A percentile compares a stretch with the other conserved stretches of the same genome.
These are phyloP conservation scores for Amia ocellicauda DNA, from an alignment of 2,113 vertebrate genomes.

Conservation along the genomic window DNA sequence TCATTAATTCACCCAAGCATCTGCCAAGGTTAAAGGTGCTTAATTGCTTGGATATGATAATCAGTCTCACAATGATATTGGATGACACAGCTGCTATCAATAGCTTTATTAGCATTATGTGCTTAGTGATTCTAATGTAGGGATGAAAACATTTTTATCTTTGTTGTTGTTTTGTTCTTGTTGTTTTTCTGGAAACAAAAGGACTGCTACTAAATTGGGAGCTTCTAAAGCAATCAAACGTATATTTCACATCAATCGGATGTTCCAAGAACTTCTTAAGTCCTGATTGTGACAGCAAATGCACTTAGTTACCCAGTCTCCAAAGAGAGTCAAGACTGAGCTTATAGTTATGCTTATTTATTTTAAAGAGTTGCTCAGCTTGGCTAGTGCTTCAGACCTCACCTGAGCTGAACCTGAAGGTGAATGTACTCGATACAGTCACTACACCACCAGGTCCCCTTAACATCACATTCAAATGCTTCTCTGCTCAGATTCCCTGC, in stretches of 20 bases:
- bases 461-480: too few relatives aligned
- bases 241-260: too few relatives aligned
- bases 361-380: too few relatives aligned
- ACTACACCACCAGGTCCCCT: too few relatives aligned
- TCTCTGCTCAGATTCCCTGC: not conserved
- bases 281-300: too few relatives aligned
- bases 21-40: conserved; percentile 53
- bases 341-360: too few relatives aligned
- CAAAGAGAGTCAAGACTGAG: not conserved
- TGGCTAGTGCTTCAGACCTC: too few relatives aligned
- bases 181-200: too few relatives aligned
- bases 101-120: conserved; percentile 27
- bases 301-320: not conserved
- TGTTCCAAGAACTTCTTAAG: too few relatives aligned
- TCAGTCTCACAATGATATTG: conserved; percentile 35
- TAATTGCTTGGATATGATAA: conserved; percentile 52
- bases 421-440: not conserved
- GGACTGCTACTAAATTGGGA: too few relatives aligned
- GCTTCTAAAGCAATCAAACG: too few relatives aligned
- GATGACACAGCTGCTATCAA: conserved; percentile 25
- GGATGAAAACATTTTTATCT: conserved; percentile 20
- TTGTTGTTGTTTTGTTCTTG: too few relatives aligned
- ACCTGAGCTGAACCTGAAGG: not conserved
- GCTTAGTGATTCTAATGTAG: conserved; percentile 32
- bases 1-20: conserved; percentile 46